A percentile compares a stretch with the other conserved stretches of the same genome.
Conservation (phyloP, 2,888 invertebrate genomes). For the Gari tellinella region DNA sequence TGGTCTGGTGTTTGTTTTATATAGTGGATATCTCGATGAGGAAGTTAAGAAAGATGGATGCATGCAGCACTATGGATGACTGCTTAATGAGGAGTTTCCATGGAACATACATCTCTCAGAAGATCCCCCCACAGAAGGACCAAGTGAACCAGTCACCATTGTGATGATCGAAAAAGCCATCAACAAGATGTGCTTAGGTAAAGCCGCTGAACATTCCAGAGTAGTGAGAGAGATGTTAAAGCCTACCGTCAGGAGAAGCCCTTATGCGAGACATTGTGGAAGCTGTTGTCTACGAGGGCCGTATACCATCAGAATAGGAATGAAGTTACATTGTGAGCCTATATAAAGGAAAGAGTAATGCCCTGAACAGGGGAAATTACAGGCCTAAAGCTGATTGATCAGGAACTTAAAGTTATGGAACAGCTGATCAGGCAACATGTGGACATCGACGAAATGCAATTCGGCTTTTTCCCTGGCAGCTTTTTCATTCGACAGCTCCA, state of each 20-base stretch:
- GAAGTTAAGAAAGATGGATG: not conserved
- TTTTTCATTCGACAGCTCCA: conserved; percentile 21
- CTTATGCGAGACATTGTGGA: conserved; percentile 11
- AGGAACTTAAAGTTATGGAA: conserved; percentile 13
- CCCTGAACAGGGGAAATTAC: conserved; percentile 13
- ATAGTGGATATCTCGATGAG: too few species aligned
- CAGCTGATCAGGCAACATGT: conserved; percentile 5
- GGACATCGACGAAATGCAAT: too few species aligned
- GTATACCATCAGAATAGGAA: too few species aligned
- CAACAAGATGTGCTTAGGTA: not conserved
- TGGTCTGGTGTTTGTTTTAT: too few species aligned
- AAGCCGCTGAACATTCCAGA: conserved; percentile 12
- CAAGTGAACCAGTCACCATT: not conserved
- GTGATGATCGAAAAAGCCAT: not conserved
- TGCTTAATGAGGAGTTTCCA: conserved; percentile 24
- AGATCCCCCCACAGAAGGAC: conserved; percentile 14
- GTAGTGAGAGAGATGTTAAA: conserved; percentile 19
- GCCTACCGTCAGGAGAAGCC: conserved; percentile 4
- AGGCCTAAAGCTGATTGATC: conserved; percentile 24
- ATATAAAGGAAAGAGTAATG: conserved; percentile 24
- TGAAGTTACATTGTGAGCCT: conserved; percentile 22
- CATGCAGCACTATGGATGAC: conserved; percentile 8
- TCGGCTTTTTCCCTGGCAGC: conserved; percentile 18
- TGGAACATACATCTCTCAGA: conserved; percentile 16
- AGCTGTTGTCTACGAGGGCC: too few species aligned